These are phyloP conservation scores for Etheostoma nigrum DNA, from an alignment of 2,797 vertebrate species.

Conservation along the genomic window DNA sequence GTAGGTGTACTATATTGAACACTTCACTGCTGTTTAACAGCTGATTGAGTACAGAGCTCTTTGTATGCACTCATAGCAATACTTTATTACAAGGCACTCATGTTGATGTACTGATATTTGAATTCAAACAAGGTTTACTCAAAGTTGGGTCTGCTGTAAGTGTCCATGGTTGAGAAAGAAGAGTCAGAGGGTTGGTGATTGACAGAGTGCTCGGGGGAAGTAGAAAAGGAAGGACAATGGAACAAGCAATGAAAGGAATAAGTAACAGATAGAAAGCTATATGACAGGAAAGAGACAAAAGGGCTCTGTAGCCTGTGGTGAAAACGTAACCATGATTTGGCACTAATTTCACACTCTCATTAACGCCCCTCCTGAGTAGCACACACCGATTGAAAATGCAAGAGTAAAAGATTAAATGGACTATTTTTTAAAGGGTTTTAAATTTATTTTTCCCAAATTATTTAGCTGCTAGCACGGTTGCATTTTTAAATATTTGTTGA, in stretches of 20 bases:
- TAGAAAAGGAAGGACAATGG: constrained; percentile 60
- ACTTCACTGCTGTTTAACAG: constrained; percentile 14
- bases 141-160: constrained; percentile 18
- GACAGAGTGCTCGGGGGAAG: constrained; percentile 50
- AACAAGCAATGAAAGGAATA: constrained; percentile 53
- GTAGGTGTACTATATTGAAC: constrained; percentile 10
- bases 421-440: constrained; percentile 17
- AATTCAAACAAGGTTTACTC: constrained; percentile 7
- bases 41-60: neutral
- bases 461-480: neutral
- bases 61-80: neutral
- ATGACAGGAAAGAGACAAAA: constrained; percentile 66
- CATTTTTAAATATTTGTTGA: neutral
- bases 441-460: constrained; percentile 26
- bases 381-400: constrained; percentile 32
- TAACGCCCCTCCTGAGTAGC: constrained; percentile 52
- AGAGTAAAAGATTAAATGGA: constrained; percentile 47
- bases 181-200: constrained; percentile 46
- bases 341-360: constrained; percentile 73
- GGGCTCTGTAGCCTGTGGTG: constrained; percentile 64
- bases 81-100: constrained; percentile 37
- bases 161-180: constrained; percentile 20
- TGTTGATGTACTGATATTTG: constrained; percentile 18
- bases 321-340: constrained; percentile 60
- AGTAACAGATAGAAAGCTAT: constrained; percentile 33